Conservation (phyloP, 2,113 vertebrate genomes). For the Nibea coibor region DNA sequence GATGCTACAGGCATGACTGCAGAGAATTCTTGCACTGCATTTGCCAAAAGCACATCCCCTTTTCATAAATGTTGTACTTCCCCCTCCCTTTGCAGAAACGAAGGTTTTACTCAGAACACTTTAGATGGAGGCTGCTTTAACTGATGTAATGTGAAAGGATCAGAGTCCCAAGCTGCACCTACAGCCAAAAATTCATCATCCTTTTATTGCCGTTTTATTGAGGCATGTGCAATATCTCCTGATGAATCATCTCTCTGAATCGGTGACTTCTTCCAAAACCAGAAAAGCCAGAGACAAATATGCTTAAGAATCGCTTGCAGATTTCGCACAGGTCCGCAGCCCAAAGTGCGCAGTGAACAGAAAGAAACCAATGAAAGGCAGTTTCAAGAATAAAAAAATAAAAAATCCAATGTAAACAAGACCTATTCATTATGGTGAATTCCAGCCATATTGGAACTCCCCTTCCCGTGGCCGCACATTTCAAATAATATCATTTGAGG, state of each 20-base stretch:
- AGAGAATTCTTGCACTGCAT: neutral
- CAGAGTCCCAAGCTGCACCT: constrained; percentile 26
- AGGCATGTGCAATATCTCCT: constrained; percentile 44
- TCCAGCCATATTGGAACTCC: constrained; percentile 35
- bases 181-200: constrained; percentile 32
- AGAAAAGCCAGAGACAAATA: constrained; percentile 64
- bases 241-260: constrained; percentile 65
- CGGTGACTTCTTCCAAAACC: constrained; percentile 49
- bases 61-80: neutral
- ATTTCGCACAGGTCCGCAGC: constrained; percentile 56
- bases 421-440: constrained; percentile 60
- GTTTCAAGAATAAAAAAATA: constrained; percentile 36
- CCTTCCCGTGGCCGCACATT: constrained; percentile 6
- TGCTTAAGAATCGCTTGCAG: constrained; percentile 59
- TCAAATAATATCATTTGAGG: constrained; percentile 55
- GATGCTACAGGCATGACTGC: neutral
- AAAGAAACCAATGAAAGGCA: constrained; percentile 31
- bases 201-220: constrained; percentile 51
- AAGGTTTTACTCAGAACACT: constrained; percentile 28
- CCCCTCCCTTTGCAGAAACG: constrained; percentile 8
- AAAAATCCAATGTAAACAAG: constrained; percentile 60
- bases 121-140: constrained; percentile 8
- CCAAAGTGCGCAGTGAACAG: constrained; percentile 45
- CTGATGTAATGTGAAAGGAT: constrained; percentile 32
- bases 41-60: constrained; percentile 6